phyloP scores from a whole-genome alignment of 23 tunicate genomes.

The Styela clava region DNA sequence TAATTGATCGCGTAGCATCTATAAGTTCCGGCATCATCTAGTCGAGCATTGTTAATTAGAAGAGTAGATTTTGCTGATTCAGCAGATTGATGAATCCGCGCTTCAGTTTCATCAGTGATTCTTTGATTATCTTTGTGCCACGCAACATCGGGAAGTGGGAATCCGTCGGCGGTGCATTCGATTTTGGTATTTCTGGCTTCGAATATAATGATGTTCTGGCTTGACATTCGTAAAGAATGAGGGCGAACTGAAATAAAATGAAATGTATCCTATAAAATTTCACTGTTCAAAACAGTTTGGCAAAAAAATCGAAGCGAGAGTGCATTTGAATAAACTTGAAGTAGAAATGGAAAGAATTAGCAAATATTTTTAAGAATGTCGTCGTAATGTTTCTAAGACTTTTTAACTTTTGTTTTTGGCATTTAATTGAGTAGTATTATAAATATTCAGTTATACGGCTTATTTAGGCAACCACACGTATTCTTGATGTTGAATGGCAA shows the following conservation, averaged over 20 bases:
- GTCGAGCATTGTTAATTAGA: not conserved
- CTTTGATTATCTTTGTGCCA: not conserved
- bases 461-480: too few relatives aligned
- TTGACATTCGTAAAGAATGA: not conserved
- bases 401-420: too few relatives aligned
- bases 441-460: too few relatives aligned
- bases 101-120: not conserved
- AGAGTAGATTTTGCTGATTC: not conserved
- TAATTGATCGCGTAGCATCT: not conserved
- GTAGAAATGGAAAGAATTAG: too few relatives aligned
- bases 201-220: not conserved
- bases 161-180: not conserved
- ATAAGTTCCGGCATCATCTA: not conserved
- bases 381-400: too few relatives aligned
- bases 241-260: not conserved
- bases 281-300: too few relatives aligned
- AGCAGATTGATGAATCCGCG: not conserved
- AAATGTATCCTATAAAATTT: too few relatives aligned
- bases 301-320: too few relatives aligned
- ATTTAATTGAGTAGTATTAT: too few relatives aligned
- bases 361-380: too few relatives aligned
- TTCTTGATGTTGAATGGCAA: too few relatives aligned
- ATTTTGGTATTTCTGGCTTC: not conserved
- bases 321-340: too few relatives aligned
- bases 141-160: conserved; percentile 4